Percentiles rank a stretch among this genome's conserved stretches.
These are phyloP conservation scores for Dolichotis patagonum DNA, from an alignment of 2,113 vertebrate species.

Conservation along the genomic window DNA sequence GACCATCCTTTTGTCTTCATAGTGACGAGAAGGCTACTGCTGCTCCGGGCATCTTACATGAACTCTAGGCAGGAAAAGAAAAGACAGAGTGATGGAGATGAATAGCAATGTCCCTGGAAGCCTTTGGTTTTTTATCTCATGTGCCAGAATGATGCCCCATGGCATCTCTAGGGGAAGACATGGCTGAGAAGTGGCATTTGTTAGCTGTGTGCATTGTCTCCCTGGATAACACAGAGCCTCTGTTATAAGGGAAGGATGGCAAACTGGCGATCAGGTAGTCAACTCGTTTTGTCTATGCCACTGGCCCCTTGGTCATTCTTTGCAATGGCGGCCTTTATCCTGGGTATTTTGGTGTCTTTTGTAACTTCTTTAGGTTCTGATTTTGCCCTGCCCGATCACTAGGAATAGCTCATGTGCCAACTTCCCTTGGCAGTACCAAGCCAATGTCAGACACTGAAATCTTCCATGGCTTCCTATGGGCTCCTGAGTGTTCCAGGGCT, in stretches of 20 bases:
- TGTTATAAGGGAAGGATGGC: neutral
- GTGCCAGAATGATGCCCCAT: neutral
- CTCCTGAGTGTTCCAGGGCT: neutral
- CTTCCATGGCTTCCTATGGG: neutral
- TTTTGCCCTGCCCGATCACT: neutral
- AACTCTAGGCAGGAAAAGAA: neutral
- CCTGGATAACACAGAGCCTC: neutral
- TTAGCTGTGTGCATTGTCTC: neutral
- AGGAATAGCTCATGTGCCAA: neutral
- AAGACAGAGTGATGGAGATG: neutral
- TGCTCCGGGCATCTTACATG: neutral
- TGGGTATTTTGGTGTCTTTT: neutral
- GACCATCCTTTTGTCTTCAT: neutral
- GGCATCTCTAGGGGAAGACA: neutral
- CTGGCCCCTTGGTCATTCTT: neutral
- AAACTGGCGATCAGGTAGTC: rapidly evolving
- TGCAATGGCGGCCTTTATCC: neutral
- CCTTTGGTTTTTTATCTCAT: neutral
- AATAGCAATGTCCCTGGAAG: neutral
- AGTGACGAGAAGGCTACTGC: neutral
- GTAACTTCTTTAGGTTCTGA: neutral
- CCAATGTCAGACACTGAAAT: neutral
- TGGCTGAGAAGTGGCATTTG: neutral
- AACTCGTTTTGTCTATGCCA: neutral
- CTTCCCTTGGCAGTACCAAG: neutral